Evolutionary conservation across 2,888 invertebrate species (phyloP).

Genomic region (Melangyna quadrimaculata): DNA sequence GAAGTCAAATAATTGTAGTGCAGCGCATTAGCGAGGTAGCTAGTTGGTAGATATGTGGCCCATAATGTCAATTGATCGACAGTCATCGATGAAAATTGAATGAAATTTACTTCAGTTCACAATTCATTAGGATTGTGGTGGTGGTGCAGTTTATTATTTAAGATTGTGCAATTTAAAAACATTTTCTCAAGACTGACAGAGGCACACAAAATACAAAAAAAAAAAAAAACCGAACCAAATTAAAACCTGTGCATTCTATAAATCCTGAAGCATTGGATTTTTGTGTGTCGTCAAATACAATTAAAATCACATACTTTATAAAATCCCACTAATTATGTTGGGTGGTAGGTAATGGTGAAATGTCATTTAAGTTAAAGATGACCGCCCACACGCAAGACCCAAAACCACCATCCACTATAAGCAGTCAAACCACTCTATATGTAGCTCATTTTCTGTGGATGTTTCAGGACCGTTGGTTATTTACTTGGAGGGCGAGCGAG

Average conservation of each 20-base stretch:
- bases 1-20: constrained; percentile 2
- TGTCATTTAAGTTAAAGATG: constrained; percentile 70
- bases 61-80: constrained; percentile 59
- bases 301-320: constrained; percentile 58
- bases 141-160: neutral
- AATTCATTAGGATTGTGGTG: constrained; percentile 1
- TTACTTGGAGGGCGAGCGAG: neutral
- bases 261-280: neutral
- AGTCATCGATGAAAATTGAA: constrained; percentile 45
- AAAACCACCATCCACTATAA: neutral
- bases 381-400: constrained; percentile 58
- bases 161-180: constrained; percentile 23
- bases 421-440: neutral
- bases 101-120: constrained; percentile 1
- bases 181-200: neutral
- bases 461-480: neutral
- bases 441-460: neutral
- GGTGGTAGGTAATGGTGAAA: constrained; percentile 56
- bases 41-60: neutral
- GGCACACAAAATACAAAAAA: neutral
- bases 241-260: neutral
- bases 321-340: constrained; percentile 64
- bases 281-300: constrained; percentile 46
- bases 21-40: constrained; percentile 12
- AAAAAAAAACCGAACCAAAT: neutral